A percentile compares a stretch with the other conserved stretches of the same genome.
phyloP scores from a whole-genome alignment of 1,140 invertebrate genomes.

The Drosophila asahinai region DNA sequence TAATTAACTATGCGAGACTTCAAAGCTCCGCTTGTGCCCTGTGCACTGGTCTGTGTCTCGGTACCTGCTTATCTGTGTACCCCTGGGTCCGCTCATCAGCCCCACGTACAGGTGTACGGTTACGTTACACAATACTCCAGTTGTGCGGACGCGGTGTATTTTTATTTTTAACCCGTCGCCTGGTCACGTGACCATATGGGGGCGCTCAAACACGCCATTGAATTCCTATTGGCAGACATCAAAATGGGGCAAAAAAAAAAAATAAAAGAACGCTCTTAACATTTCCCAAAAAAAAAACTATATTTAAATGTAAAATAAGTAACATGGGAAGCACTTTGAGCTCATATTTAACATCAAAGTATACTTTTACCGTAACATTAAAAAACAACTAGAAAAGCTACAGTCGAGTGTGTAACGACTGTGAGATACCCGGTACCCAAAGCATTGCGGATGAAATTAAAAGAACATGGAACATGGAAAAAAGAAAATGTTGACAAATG shows the following conservation, averaged over 20 bases:
- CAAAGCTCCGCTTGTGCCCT: constrained; percentile 15
- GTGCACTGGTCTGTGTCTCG: constrained; percentile 9
- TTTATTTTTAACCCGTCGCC: constrained; percentile 34
- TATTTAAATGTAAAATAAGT: too few relatives aligned
- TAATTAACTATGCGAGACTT: constrained; percentile 43
- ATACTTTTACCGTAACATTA: too few relatives aligned
- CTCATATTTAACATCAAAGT: too few relatives aligned
- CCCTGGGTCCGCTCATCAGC: background rate
- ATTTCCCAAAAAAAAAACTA: background rate
- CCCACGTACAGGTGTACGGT: background rate
- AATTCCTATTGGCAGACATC: background rate
- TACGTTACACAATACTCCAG: constrained; percentile 10
- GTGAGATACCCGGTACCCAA: too few relatives aligned
- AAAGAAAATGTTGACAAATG: too few relatives aligned
- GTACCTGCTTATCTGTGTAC: background rate
- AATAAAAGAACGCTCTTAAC: background rate
- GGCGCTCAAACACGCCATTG: background rate
- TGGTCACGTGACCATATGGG: constrained; percentile 40
- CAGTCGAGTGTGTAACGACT: too few relatives aligned
- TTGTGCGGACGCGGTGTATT: constrained; percentile 13
- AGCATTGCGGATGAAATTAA: too few relatives aligned
- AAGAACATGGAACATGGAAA: too few relatives aligned
- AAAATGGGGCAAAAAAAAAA: background rate
- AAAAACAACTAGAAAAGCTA: too few relatives aligned
- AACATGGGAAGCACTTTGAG: too few relatives aligned